Evolutionary conservation across 2,888 invertebrate species (phyloP), one percentile per base, ranked within the genome.

Genomic region (Atethmia centrago): DNA sequence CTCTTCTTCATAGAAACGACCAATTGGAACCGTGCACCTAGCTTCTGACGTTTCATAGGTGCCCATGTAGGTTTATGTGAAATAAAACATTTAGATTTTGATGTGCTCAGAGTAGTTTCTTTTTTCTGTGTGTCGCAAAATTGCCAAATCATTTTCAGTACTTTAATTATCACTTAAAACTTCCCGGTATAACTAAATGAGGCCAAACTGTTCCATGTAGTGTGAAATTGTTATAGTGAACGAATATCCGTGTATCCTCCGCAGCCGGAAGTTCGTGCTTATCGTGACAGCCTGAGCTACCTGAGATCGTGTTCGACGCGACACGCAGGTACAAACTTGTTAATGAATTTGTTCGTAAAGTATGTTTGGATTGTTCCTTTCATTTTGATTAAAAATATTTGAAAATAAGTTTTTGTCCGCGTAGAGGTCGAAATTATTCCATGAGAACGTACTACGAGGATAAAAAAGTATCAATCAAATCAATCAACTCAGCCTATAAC

Each of bases 241-340:
- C 47, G 51, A 66, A 61, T 36, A 55, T 59, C 63, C 42, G 67
- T 80, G 64, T 71, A 77, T 76, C 49, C 58, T 51, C 14, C 12
- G 1, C 16, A 62, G 63, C 21, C 28, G 64, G 77, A 80, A 67
- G 66, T 70, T 72, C 69, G 67, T 77, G 69, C 70, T 55, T 55
- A 64, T 56, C 56, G 59, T 59, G 72, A 73, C 69, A 67, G 66
- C 55, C 56, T 70, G 66, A 81, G 72, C 59, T 56, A 73, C 70
- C 77, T 56, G 63, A 40, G 45, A 73, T 76, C 55, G 40, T 62
- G 66, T 45, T 14, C 45, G 14, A n/a, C 58, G 51, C 45, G 40
- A 55, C 55, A 64, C n/a, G 16, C 25, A 25, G n/a, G 51, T 53
- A 10, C 53, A 14, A 40, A 45, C 59, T 59, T 56, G 55, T 45